Percentiles rank a stretch among this genome's conserved stretches.
These are phyloP conservation scores for Pecten maximus DNA, from an alignment of 2,888 invertebrate genomes.

Conservation along the genomic window DNA sequence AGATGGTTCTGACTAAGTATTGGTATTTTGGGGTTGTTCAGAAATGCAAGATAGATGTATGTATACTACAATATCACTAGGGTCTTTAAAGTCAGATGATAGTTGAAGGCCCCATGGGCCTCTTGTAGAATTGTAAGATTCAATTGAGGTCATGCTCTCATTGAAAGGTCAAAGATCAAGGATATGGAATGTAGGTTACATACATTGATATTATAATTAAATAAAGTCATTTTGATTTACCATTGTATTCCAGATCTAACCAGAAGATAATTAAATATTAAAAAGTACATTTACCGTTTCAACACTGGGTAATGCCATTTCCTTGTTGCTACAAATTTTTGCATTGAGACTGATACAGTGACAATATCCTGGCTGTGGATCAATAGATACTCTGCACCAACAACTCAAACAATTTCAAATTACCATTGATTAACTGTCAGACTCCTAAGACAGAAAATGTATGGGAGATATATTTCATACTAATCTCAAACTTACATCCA, in stretches of 20 bases:
- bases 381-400: background rate
- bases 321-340: background rate
- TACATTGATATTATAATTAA: too few relatives aligned
- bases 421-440: constrained; percentile 11
- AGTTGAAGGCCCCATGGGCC: too few relatives aligned
- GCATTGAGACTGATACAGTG: background rate
- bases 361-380: background rate
- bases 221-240: too few relatives aligned
- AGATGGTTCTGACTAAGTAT: too few relatives aligned
- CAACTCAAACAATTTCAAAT: background rate
- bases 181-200: too few relatives aligned
- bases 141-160: too few relatives aligned
- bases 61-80: too few relatives aligned
- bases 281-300: background rate
- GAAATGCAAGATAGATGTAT: too few relatives aligned
- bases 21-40: too few relatives aligned
- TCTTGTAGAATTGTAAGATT: too few relatives aligned
- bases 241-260: background rate
- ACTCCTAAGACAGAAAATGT: background rate
- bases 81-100: too few relatives aligned
- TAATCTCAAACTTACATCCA: constrained; percentile 19
- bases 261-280: background rate
- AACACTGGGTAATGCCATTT: background rate
- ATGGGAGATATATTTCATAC: background rate
- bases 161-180: too few relatives aligned